Evolutionary conservation across 1,140 invertebrate genomes (phyloP), one percentile per base, ranked within the genome.

Genomic region (Drosophila watanabei): DNA sequence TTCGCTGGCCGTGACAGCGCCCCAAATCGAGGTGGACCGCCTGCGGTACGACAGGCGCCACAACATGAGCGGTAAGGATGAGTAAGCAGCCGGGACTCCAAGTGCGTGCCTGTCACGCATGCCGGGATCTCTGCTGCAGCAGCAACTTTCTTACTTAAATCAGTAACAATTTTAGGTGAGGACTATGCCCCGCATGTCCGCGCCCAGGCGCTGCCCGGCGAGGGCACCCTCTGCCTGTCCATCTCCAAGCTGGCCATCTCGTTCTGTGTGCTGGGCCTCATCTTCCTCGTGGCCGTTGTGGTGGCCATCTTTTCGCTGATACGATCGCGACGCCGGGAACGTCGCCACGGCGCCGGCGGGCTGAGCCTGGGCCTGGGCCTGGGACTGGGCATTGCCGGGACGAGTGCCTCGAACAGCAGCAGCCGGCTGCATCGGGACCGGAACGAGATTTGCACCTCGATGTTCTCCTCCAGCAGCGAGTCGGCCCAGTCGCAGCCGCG

Each of bases 1-100:
- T 79, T 96, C 96, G 65, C 95, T 97, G 45, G 96, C 96, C 93
- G 96, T 97, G n/a, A 92, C 95, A 64, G 96, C 96, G 2, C 96
- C 96, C 5, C 96, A 96, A 79, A 96, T 97, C 71, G 96, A 96
- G 83, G 87, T 95, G 56, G 95, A 96, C 79, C 76, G 94, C 41
- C 65, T 93, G 46, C 80, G 92, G 6, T 92, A 91, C 39, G 92
- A 92, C 75, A 70, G 92, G 13, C 84, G 91, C 28, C 88, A 92
- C 51, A 93, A 93, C 28, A 93, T 88, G 78, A 93, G 88, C 65
- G 92, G 92, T 93, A 75, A 79, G 82, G 20, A 16, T 30, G 60
- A 35, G 18, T 10, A 10, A 16, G 10, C 16, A 16, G 10, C 16
- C 14, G 20, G 37, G 37, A 43, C 2, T 39, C 13, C 20, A 13